Percentiles rank a stretch among this genome's conserved stretches.
These are phyloP conservation scores for Tinamus major DNA, from an alignment of 2,797 vertebrate genomes.

Conservation along the genomic window DNA sequence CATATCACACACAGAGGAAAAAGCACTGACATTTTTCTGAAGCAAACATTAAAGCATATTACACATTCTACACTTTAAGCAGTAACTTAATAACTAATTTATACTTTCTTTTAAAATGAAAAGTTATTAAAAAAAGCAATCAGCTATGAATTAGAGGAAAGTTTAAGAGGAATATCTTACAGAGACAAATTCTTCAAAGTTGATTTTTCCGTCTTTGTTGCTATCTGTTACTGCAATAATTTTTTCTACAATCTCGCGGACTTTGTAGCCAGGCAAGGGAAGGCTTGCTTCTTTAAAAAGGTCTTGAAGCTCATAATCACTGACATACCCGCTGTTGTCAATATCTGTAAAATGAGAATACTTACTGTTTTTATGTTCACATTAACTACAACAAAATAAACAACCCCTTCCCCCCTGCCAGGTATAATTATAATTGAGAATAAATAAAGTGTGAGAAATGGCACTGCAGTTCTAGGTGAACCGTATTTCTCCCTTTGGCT, in stretches of 20 bases:
- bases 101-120: background rate
- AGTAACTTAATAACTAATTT: background rate
- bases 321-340: slow-evolving; percentile 94
- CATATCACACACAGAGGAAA: too few relatives aligned
- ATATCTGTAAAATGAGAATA: slow-evolving; percentile 83
- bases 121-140: background rate
- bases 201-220: slow-evolving; percentile 95
- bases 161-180: slow-evolving; percentile 75
- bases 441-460: background rate
- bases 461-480: background rate
- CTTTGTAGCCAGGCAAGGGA: slow-evolving; percentile 92
- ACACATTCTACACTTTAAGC: background rate
- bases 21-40: background rate
- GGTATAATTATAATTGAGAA: background rate
- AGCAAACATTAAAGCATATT: background rate
- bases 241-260: slow-evolving; percentile 92
- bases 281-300: slow-evolving; percentile 95
- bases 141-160: background rate
- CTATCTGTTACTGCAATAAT: slow-evolving; percentile 88
- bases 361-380: background rate
- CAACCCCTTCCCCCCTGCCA: too few relatives aligned
- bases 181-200: slow-evolving; percentile 95
- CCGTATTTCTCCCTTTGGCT: background rate
- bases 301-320: slow-evolving; percentile 96
- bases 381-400: too few relatives aligned